Percentiles rank a stretch among this genome's conserved stretches.
Evolutionary conservation across 2,888 invertebrate species (phyloP).

Genomic region (Sesamia inferens): DNA sequence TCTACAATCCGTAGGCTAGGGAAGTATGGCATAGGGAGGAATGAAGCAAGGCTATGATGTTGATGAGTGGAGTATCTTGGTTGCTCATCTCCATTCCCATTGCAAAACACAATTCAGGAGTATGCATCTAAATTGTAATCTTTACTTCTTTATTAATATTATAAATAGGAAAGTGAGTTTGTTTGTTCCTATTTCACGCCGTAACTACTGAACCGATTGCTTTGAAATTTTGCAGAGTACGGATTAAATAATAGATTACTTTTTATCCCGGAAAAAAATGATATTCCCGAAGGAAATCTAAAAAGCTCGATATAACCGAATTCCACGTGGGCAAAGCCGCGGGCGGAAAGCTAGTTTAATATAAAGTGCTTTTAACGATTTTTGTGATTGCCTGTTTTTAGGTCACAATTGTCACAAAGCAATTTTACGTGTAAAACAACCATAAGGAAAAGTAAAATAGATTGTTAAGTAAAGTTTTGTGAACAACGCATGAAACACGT

Average conservation of each 20-base stretch:
- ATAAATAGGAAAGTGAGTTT: too few relatives aligned
- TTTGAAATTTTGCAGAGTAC: too few relatives aligned
- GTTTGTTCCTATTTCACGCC: too few relatives aligned
- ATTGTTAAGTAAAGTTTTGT: constrained; percentile 25
- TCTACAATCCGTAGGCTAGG: background rate
- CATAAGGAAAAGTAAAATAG: constrained; percentile 31
- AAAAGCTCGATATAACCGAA: too few relatives aligned
- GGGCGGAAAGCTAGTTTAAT: too few relatives aligned
- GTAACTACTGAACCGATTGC: too few relatives aligned
- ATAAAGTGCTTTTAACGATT: too few relatives aligned
- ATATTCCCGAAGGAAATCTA: too few relatives aligned
- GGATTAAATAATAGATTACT: too few relatives aligned
- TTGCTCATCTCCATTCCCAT: background rate
- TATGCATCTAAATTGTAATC: background rate
- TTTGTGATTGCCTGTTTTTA: background rate
- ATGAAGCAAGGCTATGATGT: background rate
- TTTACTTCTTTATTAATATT: too few relatives aligned
- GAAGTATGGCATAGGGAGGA: background rate
- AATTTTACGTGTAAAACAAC: background rate
- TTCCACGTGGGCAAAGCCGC: too few relatives aligned
- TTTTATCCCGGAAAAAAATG: too few relatives aligned
- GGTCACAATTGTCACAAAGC: background rate
- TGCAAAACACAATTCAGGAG: background rate
- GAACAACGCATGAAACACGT: constrained; percentile 5
- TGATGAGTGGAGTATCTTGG: background rate